Evolutionary conservation across 2,888 invertebrate genomes (phyloP).

Genomic region (Ichneumon xanthorius): DNA sequence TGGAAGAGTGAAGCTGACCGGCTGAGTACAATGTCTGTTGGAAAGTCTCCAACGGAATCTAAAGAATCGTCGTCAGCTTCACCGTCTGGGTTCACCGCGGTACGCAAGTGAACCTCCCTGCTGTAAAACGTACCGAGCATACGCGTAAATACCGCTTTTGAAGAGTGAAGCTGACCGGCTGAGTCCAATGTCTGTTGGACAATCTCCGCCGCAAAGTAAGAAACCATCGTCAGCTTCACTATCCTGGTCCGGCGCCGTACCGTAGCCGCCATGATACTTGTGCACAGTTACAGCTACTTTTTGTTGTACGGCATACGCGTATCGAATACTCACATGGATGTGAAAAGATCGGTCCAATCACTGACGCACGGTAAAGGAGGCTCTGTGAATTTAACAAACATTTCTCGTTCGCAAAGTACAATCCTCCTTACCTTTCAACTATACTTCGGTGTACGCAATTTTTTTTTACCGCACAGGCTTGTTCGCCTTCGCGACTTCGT

Average conservation of each 20-base stretch:
- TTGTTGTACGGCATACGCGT: background rate
- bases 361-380: no score
- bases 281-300: no score
- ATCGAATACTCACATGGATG: no score
- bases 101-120: background rate
- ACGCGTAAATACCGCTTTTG: background rate
- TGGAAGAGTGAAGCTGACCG: background rate
- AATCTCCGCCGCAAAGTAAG: background rate
- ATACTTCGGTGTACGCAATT: background rate
- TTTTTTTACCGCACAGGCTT: background rate
- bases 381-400: background rate
- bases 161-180: background rate
- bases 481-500: slow-evolving; percentile 7
- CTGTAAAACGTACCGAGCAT: slow-evolving; percentile 28
- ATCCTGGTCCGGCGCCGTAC: no score
- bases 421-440: background rate
- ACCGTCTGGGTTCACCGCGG: background rate
- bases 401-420: background rate
- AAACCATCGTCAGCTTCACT: background rate
- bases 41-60: background rate
- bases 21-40: background rate
- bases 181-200: background rate
- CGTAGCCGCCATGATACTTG: no score
- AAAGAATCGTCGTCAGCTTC: background rate
- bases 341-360: no score